Base-by-base conservation (phyloP, 2,888 invertebrate species). In the Achlya flavicornis region DNA sequence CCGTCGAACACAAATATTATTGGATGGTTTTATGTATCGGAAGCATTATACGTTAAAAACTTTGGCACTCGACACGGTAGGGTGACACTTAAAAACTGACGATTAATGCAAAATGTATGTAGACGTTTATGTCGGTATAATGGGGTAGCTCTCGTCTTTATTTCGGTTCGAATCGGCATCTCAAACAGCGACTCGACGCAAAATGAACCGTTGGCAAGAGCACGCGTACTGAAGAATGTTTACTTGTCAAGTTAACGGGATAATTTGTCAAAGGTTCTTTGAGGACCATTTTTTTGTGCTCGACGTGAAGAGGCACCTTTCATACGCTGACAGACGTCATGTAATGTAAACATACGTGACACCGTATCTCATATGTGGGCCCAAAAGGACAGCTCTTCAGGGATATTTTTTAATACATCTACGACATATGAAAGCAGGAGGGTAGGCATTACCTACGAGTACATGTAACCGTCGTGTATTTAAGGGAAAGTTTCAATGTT, bases 21-120 rank as follows among this genome's bases (percentile, higher is more conserved):
- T 88, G 86, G 89, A 91, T 91, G 84, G 90, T 86, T 92, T 92
- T 91, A 92, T 93, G 92, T 92, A 91, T 92, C 91, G 91, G 91
- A 91, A 90, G 86, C 86, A 91, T 93, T 92, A 90, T 85, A 88
- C 87, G 89, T 89, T 90, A 87, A 89, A 90, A 93, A 92, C 85
- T 92, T 90, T 89, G 88, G 86, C 89, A 87, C 89, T 90, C 83
- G 79, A 80, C 74, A 69, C 76, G 76, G 75, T 69, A 80, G 77
- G 74, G 81, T 76, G 77, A 80, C 84, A 85, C 85, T 86, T 85
- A 80, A 83, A 83, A 86, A 78, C 81, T 82, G 79, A 76, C 72
- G 76, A 75, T n/a, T 79, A 78, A 80, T 81, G 78, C 81, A 71
- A 77, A 79, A 77, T 74, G 76, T 71, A 74, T 72, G 78, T 72